Evolutionary conservation across 2,888 invertebrate species (phyloP).

Genomic region (Acanthosepion esculentum): DNA sequence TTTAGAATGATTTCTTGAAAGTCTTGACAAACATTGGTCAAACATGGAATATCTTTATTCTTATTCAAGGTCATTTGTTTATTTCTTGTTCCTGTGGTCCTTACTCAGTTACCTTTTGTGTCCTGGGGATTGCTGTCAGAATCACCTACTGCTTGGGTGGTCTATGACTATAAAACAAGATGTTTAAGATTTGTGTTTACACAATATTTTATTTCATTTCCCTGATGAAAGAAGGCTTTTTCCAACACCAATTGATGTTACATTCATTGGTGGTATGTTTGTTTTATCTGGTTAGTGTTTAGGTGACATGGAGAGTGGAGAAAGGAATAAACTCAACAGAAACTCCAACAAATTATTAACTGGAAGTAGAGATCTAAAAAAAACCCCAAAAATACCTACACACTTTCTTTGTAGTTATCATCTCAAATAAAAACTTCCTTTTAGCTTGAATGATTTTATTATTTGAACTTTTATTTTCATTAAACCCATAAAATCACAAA

Average conservation of each 20-base stretch:
- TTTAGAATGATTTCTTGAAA: neutral
- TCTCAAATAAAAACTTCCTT: too few relatives aligned
- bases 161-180: neutral
- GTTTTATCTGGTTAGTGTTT: conserved; percentile 20
- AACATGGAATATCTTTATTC: neutral
- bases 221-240: neutral
- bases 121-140: neutral
- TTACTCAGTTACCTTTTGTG: neutral
- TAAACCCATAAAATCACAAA: too few relatives aligned
- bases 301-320: neutral
- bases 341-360: neutral
- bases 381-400: too few relatives aligned
- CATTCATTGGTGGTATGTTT: neutral
- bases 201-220: conserved; percentile 33
- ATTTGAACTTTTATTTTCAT: too few relatives aligned
- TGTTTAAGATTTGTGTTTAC: neutral
- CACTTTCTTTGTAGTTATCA: too few relatives aligned
- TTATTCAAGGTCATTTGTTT: neutral
- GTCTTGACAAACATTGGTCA: neutral
- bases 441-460: too few relatives aligned
- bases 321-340: neutral
- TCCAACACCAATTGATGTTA: neutral
- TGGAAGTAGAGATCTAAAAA: neutral
- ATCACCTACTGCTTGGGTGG: neutral
- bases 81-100: neutral